Base-by-base conservation (phyloP, 2,113 vertebrate genomes). In the Dasyurus viverrinus region DNA sequence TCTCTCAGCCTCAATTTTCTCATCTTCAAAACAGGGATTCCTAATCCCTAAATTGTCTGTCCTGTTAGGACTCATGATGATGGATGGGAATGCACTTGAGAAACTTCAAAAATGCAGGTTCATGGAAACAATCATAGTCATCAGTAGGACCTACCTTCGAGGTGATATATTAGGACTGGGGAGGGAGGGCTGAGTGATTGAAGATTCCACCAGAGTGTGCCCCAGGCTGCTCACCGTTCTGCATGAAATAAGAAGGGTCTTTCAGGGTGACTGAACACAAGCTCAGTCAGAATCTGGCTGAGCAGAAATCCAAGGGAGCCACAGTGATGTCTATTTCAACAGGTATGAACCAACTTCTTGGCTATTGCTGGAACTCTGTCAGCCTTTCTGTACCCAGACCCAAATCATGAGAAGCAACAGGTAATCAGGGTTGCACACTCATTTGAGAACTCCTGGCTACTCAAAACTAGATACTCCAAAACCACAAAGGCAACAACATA, bases 161-260 rank as follows among this genome's bases (percentile, higher is more conserved):
- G 97, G 93, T 12, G 97, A 14, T 93, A 57, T 24, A 0, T 53
- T 46, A 2, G 42, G 60, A 24, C 89, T 90, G 48, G 97, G 90
- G 93, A 96, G 94, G 52, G 93, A 94, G 47, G 98, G 97, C 89
- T 96, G 94, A 0, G 98, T 97, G 54, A 98, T 97, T 60, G 97
- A 96, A 0, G 99, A 98, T 52, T 99, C 98, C 48, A 99, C 98
- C 0, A 99, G 98, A 0, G 92, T 98, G 97, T 99, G 99, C 91
- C 99, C 99, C 98, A 99, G 98, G 94, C 95, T 98, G 93, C 99
- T 99, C 94, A 99, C 96, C 0, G 97, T 90, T 89, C 99, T 99
- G 98, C 3, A 53, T 91, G 2, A 26, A 93, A 60, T 30, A 47
- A 93, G 90, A 90, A 47, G 25, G 89, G 92, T 84, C 36, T 54